Conservation (phyloP, 2,888 invertebrate genomes). For the Athrips mouffetella region DNA sequence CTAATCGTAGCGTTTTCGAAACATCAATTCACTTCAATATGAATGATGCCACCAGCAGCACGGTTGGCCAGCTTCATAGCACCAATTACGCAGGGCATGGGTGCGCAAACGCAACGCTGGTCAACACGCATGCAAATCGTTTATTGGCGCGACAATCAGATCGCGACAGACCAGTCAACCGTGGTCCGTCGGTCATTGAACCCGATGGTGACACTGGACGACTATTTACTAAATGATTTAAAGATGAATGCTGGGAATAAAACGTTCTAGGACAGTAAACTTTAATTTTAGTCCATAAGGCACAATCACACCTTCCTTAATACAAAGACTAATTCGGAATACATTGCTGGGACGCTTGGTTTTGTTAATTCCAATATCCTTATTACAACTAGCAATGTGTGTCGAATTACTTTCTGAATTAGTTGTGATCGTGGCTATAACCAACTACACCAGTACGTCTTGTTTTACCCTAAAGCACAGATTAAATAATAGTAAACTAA, state of each 20-base stretch:
- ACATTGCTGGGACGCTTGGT: too few species aligned
- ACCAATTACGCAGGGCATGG: constrained; percentile 54
- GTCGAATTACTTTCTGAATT: too few species aligned
- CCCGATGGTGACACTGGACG: constrained; percentile 42
- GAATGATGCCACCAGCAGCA: constrained; percentile 25
- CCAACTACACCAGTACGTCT: too few species aligned
- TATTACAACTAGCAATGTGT: too few species aligned
- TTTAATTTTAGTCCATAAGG: too few species aligned
- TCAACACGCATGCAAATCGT: constrained; percentile 67
- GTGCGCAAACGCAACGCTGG: constrained; percentile 55
- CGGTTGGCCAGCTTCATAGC: constrained; percentile 44
- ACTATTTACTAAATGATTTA: constrained; percentile 11
- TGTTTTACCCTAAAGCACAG: too few species aligned
- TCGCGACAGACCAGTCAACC: constrained; percentile 71
- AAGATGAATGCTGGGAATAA: neutral
- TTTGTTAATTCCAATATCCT: too few species aligned
- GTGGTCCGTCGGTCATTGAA: constrained; percentile 63
- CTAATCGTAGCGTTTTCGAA: constrained; percentile 26
- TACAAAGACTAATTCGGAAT: too few species aligned
- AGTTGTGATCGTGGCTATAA: too few species aligned
- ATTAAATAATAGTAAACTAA: too few species aligned
- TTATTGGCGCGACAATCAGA: constrained; percentile 72
- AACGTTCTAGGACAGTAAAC: too few species aligned
- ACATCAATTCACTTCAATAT: constrained; percentile 19
- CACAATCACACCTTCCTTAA: too few species aligned